phyloP scores from a whole-genome alignment of 2,113 vertebrate species.

The Menidia beryllina region DNA sequence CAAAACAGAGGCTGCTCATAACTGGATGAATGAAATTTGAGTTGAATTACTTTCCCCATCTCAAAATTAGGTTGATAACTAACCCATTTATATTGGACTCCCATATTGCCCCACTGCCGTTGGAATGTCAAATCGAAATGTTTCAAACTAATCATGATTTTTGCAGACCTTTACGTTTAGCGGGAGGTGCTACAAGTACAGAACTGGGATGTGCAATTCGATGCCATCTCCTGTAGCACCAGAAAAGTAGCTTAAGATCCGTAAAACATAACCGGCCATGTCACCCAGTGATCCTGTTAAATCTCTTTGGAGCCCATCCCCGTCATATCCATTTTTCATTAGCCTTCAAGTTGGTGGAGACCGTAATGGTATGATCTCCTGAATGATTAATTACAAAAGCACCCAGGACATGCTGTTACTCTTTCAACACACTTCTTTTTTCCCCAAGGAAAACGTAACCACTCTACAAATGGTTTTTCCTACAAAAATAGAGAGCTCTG shows the following conservation, averaged over 20 bases:
- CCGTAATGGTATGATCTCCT: slow-evolving; percentile 54
- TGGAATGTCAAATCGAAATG: slow-evolving; percentile 53
- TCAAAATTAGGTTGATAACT: slow-evolving; percentile 17
- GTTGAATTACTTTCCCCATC: slow-evolving; percentile 36
- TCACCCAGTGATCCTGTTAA: slow-evolving; percentile 36
- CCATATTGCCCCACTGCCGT: slow-evolving; percentile 40
- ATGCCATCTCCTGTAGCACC: not conserved
- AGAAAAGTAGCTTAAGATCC: slow-evolving; percentile 25
- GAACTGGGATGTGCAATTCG: slow-evolving; percentile 5
- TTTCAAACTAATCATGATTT: slow-evolving; percentile 51
- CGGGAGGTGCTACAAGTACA: not conserved
- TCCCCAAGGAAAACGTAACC: slow-evolving; percentile 12
- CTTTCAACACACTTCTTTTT: slow-evolving; percentile 41
- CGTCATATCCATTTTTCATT: slow-evolving; percentile 69
- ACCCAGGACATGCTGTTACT: slow-evolving; percentile 45
- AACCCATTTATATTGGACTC: not conserved
- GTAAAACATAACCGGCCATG: not conserved
- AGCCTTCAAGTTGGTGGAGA: slow-evolving; percentile 58
- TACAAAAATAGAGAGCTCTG: not conserved
- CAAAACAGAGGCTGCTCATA: slow-evolving; percentile 59
- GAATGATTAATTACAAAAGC: slow-evolving; percentile 65
- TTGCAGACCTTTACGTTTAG: slow-evolving; percentile 12
- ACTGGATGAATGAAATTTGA: slow-evolving; percentile 47
- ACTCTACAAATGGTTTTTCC: not conserved
- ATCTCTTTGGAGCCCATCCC: slow-evolving; percentile 53